These are phyloP conservation scores for Cinara cedri DNA, from an alignment of 2,888 invertebrate genomes.

Conservation along the genomic window DNA sequence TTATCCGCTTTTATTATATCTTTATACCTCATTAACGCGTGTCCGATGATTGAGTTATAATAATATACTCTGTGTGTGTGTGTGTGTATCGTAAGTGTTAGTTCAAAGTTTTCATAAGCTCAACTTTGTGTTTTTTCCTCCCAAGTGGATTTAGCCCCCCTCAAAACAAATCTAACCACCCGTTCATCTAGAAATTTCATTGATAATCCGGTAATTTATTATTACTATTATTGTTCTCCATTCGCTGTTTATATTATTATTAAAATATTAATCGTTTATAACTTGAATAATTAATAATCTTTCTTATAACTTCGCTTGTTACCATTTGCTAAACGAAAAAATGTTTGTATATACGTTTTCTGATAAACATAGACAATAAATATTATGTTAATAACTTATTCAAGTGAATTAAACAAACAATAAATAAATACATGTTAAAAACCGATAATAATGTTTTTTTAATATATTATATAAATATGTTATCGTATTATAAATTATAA, in stretches of 20 bases:
- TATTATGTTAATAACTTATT: conserved; percentile 39
- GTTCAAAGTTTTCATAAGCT: conserved; percentile 14
- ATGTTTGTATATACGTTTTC: conserved; percentile 41
- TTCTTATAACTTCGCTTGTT: conserved; percentile 47
- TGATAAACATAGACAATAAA: conserved; percentile 52
- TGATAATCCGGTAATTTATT: conserved; percentile 10
- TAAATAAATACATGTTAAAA: neutral
- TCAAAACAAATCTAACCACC: neutral
- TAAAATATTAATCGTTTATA: neutral
- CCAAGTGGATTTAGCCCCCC: neutral
- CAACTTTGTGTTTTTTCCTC: neutral
- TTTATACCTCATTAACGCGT: too few species aligned
- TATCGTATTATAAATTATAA: conserved; percentile 8
- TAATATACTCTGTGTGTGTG: too few species aligned
- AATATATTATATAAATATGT: conserved; percentile 32
- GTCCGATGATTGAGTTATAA: too few species aligned
- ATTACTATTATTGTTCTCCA: conserved; percentile 7
- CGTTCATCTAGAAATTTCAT: neutral
- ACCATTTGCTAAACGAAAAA: conserved; percentile 44
- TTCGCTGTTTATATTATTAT: conserved; percentile 14
- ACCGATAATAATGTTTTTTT: conserved; percentile 29
- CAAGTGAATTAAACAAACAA: neutral
- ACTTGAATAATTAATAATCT: too few species aligned
- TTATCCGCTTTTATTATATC: too few species aligned
- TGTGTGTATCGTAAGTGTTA: neutral